These are phyloP conservation scores for Neodon shergylaensis DNA, from an alignment of 2,113 vertebrate species.

Conservation along the genomic window DNA sequence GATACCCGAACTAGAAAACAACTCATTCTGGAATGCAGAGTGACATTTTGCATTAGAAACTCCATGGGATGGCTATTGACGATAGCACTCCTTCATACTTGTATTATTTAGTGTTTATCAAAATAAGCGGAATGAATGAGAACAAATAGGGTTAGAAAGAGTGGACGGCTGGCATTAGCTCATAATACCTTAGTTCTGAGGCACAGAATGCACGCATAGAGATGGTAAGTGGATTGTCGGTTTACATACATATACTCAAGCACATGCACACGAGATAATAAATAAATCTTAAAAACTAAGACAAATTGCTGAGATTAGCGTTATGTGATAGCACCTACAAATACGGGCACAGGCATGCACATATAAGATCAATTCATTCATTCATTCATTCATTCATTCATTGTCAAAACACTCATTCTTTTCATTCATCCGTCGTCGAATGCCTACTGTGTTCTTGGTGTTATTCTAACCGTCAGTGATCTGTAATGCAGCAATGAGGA, in stretches of 20 bases:
- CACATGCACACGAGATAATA: background rate
- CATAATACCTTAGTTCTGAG: background rate
- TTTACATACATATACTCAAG: background rate
- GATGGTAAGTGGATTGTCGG: background rate
- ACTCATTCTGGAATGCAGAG: background rate
- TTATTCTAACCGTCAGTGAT: background rate
- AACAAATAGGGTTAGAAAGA: background rate
- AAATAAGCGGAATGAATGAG: background rate
- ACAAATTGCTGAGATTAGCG: background rate
- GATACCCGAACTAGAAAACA: constrained; percentile 15
- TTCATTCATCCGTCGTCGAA: background rate
- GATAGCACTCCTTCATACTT: background rate
- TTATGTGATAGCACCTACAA: background rate
- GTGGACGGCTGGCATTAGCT: background rate
- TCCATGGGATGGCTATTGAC: background rate
- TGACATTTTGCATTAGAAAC: background rate
- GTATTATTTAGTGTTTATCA: background rate
- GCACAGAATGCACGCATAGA: background rate
- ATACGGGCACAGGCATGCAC: background rate
- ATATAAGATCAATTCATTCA: background rate
- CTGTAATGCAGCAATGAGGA: background rate
- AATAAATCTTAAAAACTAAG: background rate
- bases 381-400: constrained; percentile 10
- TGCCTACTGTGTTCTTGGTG: background rate
- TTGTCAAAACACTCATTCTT: constrained; percentile 1